Conservation (phyloP, 2,888 invertebrate species). For the Trissolcus brochymenae region DNA sequence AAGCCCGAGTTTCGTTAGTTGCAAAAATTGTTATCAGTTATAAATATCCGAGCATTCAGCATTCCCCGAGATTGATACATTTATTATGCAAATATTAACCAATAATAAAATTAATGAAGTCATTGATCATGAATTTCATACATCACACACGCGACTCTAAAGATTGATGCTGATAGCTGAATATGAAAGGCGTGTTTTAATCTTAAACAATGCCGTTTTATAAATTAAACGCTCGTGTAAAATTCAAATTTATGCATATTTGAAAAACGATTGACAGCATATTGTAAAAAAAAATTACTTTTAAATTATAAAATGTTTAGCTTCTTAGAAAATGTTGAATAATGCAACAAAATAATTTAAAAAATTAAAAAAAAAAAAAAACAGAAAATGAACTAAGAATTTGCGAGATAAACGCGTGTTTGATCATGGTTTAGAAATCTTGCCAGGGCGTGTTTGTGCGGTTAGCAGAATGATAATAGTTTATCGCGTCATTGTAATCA, state of each 20-base stretch:
- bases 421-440: no score
- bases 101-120: constrained; percentile 25
- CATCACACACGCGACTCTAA: constrained; percentile 9
- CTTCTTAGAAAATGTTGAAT: no score
- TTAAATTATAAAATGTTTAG: no score
- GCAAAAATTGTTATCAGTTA: no score
- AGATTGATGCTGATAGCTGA: constrained; percentile 16
- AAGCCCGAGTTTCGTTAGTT: no score
- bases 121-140: constrained; percentile 28
- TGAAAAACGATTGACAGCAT: neutral
- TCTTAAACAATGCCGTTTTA: neutral
- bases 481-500: constrained; percentile 10
- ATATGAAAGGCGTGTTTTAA: constrained; percentile 15
- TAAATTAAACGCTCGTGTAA: neutral
- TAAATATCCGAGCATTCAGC: no score
- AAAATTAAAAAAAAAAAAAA: no score
- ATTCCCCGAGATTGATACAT: neutral
- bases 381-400: neutral
- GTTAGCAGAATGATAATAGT: constrained; percentile 3
- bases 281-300: no score
- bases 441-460: no score
- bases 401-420: neutral
- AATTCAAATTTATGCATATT: neutral
- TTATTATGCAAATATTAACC: neutral
- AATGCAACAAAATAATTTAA: no score